phyloP scores from a whole-genome alignment of 1,140 invertebrate species.

The Ephestia elutella region DNA sequence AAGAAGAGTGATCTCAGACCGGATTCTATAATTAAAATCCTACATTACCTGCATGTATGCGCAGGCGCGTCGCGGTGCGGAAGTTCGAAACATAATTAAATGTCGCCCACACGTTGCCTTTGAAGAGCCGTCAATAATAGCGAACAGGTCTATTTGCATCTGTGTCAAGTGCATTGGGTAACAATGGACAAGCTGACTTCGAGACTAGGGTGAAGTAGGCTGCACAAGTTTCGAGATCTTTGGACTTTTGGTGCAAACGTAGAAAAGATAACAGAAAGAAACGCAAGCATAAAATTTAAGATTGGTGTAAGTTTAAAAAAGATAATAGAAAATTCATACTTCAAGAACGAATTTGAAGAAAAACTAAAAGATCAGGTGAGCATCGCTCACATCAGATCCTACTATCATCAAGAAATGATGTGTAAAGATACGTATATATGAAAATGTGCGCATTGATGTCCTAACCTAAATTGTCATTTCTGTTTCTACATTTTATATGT shows the following conservation, averaged over 20 bases:
- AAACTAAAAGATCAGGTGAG: too few relatives aligned
- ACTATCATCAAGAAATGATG: too few relatives aligned
- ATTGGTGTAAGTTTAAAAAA: conserved; percentile 5
- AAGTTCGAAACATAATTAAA: conserved; percentile 42
- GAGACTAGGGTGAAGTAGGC: conserved; percentile 6
- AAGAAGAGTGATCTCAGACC: neutral
- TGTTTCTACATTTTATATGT: too few relatives aligned
- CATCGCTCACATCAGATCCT: too few relatives aligned
- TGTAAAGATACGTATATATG: too few relatives aligned
- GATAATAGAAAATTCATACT: neutral
- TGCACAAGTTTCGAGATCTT: conserved; percentile 8
- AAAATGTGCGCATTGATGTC: too few relatives aligned
- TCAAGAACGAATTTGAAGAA: too few relatives aligned
- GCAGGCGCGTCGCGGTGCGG: conserved; percentile 30
- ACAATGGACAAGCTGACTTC: conserved; percentile 9
- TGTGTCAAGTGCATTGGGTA: conserved; percentile 14
- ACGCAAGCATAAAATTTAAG: neutral
- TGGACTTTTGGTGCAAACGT: neutral
- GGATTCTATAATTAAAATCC: conserved; percentile 2
- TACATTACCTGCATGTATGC: conserved; percentile 18
- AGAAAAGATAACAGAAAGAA: conserved; percentile 8
- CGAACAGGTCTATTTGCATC: conserved; percentile 17
- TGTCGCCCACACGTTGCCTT: conserved; percentile 38
- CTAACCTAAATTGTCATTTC: too few relatives aligned
- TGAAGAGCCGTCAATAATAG: conserved; percentile 33